Evolutionary conservation across 2,888 invertebrate genomes (phyloP), one percentile per base, ranked within the genome.

Genomic region (Mystacides longicornis): DNA sequence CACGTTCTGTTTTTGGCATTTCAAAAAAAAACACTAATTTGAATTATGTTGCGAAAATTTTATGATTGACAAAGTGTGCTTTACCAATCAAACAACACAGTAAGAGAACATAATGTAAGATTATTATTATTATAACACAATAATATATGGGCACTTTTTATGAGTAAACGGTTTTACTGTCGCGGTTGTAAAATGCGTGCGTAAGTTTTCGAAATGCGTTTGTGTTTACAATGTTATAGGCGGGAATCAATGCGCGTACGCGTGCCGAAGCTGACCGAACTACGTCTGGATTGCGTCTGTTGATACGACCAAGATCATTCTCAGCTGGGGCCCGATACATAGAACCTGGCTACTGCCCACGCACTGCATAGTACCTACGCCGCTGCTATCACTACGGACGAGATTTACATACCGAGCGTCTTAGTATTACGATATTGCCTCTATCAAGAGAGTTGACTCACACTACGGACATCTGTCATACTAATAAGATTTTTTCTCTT

Each of bases 241-340:
- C 37, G 37, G 37, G 37, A 37, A 37, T 16, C 14, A n/a, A 14
- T 31, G 47, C 48, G 52, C 48, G 52, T 47, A 53, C 52, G 52
- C 52, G 52, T 46, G 46, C 42, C 23, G 48, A 48, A 54, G 23
- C 33, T 33, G 19, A 54, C 54, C 54, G 49, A 54, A 42, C 54
- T 37, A 21, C 48, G 49, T 49, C 54, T 49, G 49, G 54, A 54
- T 21, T 23, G 47, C 54, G 49, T 54, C 54, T 54, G 49, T 37
- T 37, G 37, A 37, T 37, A 23, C 14, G 9, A 23, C 48, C 23
- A 37, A 37, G 37, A 37, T 37, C 37, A 37, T 37, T 37, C 37
- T 37, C 37, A 37, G 37, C 37, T 37, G 37, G 14, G 37, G 37
- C 37, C 37, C 14, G 37, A 37, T 37, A 37, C 37, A 37, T 37